Conservation (phyloP, 2,888 invertebrate genomes). For the Plebejus argus region DNA sequence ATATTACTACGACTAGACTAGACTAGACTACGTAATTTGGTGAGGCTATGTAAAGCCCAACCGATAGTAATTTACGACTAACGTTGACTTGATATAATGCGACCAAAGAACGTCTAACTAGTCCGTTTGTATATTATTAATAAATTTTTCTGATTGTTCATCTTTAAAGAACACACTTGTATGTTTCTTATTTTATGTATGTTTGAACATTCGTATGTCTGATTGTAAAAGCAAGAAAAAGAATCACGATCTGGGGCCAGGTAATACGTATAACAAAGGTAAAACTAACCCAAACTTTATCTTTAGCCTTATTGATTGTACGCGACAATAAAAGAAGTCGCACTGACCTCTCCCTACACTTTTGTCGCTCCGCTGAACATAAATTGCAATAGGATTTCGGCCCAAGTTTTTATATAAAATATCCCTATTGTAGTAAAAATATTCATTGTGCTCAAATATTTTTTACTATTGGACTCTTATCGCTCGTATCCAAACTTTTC, state of each 20-base stretch:
- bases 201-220: too few relatives aligned
- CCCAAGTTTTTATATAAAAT: conserved; percentile 63
- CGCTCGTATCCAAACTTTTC: conserved; percentile 1
- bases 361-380: conserved; percentile 76
- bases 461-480: conserved; percentile 8
- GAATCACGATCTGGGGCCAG: not conserved
- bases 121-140: too few relatives aligned
- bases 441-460: conserved; percentile 25
- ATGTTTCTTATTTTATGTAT: too few relatives aligned
- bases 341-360: conserved; percentile 72
- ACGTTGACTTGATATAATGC: too few relatives aligned
- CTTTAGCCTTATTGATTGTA: conserved; percentile 70
- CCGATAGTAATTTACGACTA: too few relatives aligned
- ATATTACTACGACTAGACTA: too few relatives aligned
- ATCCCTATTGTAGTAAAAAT: conserved; percentile 28
- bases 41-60: not conserved
- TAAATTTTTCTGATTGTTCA: too few relatives aligned
- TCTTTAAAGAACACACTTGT: too few relatives aligned
- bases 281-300: conserved; percentile 32
- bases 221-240: not conserved
- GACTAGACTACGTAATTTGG: not conserved
- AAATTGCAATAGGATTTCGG: conserved; percentile 78
- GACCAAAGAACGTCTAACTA: too few relatives aligned
- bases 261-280: conserved; percentile 26
- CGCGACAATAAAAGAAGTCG: conserved; percentile 74